Percentiles rank a stretch among this genome's conserved stretches.
Evolutionary conservation across 2,888 invertebrate genomes (phyloP).

Genomic region (Eupithecia exiguata): DNA sequence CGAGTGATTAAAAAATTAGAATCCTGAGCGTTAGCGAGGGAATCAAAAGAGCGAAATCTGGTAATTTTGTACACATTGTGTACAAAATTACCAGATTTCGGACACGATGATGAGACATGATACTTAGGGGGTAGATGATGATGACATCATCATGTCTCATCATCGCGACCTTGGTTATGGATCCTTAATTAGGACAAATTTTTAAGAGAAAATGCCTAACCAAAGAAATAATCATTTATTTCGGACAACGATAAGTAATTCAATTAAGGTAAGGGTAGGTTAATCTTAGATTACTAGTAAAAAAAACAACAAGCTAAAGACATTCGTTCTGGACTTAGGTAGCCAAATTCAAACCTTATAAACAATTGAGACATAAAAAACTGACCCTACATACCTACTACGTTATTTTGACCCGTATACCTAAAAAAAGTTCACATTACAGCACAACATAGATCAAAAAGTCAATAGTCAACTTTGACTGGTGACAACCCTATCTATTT

Average conservation of each 20-base stretch:
- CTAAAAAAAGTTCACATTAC: not conserved
- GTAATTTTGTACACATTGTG: too few relatives aligned
- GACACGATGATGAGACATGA: too few relatives aligned
- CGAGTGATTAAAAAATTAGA: too few relatives aligned
- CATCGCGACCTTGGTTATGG: not conserved
- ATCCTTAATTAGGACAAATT: not conserved
- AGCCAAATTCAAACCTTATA: not conserved
- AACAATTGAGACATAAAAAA: too few relatives aligned
- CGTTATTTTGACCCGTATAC: not conserved
- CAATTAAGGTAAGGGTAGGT: not conserved
- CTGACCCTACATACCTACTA: too few relatives aligned
- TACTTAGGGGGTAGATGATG: too few relatives aligned
- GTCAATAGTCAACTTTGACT: not conserved
- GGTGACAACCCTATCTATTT: slow-evolving; percentile 61
- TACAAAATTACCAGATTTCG: too few relatives aligned
- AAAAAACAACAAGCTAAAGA: not conserved
- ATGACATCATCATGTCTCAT: too few relatives aligned
- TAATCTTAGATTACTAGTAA: not conserved
- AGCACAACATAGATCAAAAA: not conserved
- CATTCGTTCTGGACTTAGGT: not conserved
- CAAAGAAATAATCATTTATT: too few relatives aligned
- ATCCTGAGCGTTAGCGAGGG: too few relatives aligned
- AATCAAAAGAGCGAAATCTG: too few relatives aligned
- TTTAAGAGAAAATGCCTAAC: not conserved
- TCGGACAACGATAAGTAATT: too few relatives aligned